Conservation (phyloP, 2,888 invertebrate species). For the Sylvicola fuscatus region DNA sequence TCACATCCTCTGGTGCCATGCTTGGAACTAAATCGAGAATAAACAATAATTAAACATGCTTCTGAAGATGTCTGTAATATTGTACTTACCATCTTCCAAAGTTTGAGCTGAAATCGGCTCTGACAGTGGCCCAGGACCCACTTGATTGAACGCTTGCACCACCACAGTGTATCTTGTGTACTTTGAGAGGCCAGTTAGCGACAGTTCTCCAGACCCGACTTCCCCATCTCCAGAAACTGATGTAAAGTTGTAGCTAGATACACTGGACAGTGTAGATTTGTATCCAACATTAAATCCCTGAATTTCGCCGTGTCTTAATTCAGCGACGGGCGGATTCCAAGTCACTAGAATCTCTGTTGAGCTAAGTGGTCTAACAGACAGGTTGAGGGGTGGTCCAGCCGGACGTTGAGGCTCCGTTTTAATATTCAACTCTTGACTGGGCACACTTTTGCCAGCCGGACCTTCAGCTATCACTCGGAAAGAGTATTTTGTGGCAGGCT, state of each 20-base stretch:
- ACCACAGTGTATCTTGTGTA: slow-evolving; percentile 47
- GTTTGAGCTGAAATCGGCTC: slow-evolving; percentile 47
- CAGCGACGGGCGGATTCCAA: slow-evolving; percentile 49
- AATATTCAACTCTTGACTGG: slow-evolving; percentile 39
- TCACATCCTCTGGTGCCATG: slow-evolving; percentile 54
- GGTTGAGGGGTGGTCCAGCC: slow-evolving; percentile 43
- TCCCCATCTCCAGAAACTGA: slow-evolving; percentile 47
- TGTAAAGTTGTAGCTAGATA: slow-evolving; percentile 41
- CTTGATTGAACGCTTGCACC: slow-evolving; percentile 53
- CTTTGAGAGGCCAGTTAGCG: slow-evolving; percentile 39
- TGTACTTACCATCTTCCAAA: slow-evolving; percentile 43
- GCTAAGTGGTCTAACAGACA: slow-evolving; percentile 45
- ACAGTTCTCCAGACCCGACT: slow-evolving; percentile 40
- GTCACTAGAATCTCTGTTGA: slow-evolving; percentile 52
- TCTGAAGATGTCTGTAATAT: background rate
- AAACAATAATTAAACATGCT: background rate
- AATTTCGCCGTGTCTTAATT: slow-evolving; percentile 51
- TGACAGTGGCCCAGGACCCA: slow-evolving; percentile 49
- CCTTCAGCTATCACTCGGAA: slow-evolving; percentile 55
- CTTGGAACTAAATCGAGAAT: slow-evolving; percentile 40
- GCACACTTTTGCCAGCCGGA: slow-evolving; percentile 45
- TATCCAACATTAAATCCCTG: slow-evolving; percentile 52
- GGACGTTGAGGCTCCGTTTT: slow-evolving; percentile 50
- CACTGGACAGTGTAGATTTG: slow-evolving; percentile 23
- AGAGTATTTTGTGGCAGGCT: slow-evolving; percentile 47